Percentiles rank a stretch among this genome's conserved stretches.
phyloP scores from a whole-genome alignment of 2,888 invertebrate species.

The Cryptocephalus moraei region DNA sequence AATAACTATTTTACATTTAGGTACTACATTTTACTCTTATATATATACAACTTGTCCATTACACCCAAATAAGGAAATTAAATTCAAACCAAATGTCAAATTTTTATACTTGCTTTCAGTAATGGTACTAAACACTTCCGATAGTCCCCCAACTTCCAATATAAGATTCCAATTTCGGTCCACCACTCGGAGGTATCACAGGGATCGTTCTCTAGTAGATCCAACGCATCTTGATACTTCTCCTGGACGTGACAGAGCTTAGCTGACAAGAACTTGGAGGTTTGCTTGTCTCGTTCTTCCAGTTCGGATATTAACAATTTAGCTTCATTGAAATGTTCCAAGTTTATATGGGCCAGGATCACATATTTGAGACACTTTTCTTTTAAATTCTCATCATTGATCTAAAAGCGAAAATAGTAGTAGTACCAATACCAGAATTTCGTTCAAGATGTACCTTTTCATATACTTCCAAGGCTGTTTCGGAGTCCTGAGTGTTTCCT shows the following conservation, averaged over 20 bases:
- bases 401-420: constrained; percentile 6
- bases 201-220: constrained; percentile 37
- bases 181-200: constrained; percentile 43
- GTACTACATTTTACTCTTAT: too few relatives aligned
- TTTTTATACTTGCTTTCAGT: neutral
- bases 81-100: neutral
- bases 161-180: constrained; percentile 49
- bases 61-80: neutral
- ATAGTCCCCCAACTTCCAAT: constrained; percentile 48
- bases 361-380: constrained; percentile 16
- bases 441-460: constrained; percentile 27
- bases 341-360: constrained; percentile 34
- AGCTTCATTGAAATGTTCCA: constrained; percentile 33
- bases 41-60: neutral
- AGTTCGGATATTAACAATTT: constrained; percentile 31
- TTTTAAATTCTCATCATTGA: constrained; percentile 20
- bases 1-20: too few relatives aligned
- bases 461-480: constrained; percentile 31
- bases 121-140: constrained; percentile 43
- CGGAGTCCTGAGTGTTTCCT: constrained; percentile 40
- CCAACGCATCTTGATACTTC: constrained; percentile 45
- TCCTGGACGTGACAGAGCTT: constrained; percentile 41
- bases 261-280: constrained; percentile 40
- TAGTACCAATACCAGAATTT: neutral
- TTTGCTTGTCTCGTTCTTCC: constrained; percentile 21